These are phyloP conservation scores for Zalophus californianus DNA, from an alignment of 2,797 vertebrate species.

Conservation along the genomic window DNA sequence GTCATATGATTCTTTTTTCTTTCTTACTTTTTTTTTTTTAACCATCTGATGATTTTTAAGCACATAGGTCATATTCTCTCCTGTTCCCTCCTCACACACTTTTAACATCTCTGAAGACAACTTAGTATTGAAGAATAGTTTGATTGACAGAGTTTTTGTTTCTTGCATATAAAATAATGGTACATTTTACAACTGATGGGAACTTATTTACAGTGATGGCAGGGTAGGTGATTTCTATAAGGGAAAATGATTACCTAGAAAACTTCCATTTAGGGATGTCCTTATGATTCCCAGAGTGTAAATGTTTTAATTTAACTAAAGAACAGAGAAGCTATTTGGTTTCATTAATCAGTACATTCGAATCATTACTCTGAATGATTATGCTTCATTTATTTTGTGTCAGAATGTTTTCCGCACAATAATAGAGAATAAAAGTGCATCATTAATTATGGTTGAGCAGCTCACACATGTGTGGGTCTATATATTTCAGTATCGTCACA, in stretches of 20 bases:
- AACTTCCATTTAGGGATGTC: constrained; percentile 61
- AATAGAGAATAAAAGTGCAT: constrained; percentile 76
- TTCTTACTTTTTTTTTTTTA: background rate
- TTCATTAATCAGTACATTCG: constrained; percentile 68
- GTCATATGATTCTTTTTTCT: background rate
- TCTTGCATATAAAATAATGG: background rate
- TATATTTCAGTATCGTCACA: constrained; percentile 56
- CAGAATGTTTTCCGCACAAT: constrained; percentile 78
- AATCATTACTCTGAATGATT: constrained; percentile 77
- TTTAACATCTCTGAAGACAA: background rate
- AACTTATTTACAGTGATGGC: constrained; percentile 2
- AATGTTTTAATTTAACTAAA: constrained; percentile 83
- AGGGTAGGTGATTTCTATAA: constrained; percentile 46
- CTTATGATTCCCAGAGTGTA: constrained; percentile 65
- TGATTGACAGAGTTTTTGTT: background rate
- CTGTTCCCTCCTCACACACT: background rate
- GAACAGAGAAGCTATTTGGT: constrained; percentile 73
- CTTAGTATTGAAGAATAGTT: background rate
- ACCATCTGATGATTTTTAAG: background rate
- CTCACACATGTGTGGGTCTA: background rate
- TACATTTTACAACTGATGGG: background rate
- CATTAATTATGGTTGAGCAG: constrained; percentile 77
- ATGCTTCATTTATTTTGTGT: constrained; percentile 80
- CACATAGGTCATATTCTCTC: background rate
- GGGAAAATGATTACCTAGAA: constrained; percentile 71